phyloP scores from a whole-genome alignment of 1,140 invertebrate species.

The Leptinotarsa texana region DNA sequence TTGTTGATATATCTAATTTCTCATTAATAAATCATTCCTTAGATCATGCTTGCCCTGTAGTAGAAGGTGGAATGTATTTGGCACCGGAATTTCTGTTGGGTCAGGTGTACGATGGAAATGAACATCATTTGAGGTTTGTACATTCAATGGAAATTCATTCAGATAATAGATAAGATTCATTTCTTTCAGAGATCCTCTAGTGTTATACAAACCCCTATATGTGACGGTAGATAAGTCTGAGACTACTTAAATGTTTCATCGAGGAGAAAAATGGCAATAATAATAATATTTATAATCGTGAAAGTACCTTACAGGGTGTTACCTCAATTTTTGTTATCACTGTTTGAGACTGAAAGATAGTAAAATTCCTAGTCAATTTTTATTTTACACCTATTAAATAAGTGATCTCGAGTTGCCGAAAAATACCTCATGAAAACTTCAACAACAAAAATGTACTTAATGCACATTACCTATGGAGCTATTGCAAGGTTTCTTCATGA shows the following conservation, averaged over 20 bases:
- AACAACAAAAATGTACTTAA: no score
- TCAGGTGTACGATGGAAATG: constrained; percentile 79
- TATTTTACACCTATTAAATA: constrained; percentile 18
- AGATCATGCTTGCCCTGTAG: constrained; percentile 73
- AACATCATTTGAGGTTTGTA: constrained; percentile 53
- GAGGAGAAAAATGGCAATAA: constrained; percentile 32
- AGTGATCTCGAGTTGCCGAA: not conserved
- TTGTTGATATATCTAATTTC: not conserved
- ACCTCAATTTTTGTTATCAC: constrained; percentile 27
- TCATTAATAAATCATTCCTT: constrained; percentile 41
- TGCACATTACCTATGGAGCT: no score
- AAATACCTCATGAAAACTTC: no score
- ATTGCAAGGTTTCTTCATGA: no score
- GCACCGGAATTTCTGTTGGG: constrained; percentile 81
- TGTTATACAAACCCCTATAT: constrained; percentile 73
- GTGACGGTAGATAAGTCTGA: constrained; percentile 60
- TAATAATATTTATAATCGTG: constrained; percentile 4
- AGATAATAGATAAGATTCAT: not conserved
- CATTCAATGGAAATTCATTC: not conserved
- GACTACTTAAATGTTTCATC: constrained; percentile 11
- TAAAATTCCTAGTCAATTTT: constrained; percentile 31
- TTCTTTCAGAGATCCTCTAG: constrained; percentile 56
- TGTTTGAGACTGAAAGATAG: constrained; percentile 34
- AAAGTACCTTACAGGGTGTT: constrained; percentile 29
- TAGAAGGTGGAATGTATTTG: constrained; percentile 81